A percentile compares a stretch with the other conserved stretches of the same genome.
Conservation (phyloP, 2,888 invertebrate genomes). For the Idaea aversata region DNA sequence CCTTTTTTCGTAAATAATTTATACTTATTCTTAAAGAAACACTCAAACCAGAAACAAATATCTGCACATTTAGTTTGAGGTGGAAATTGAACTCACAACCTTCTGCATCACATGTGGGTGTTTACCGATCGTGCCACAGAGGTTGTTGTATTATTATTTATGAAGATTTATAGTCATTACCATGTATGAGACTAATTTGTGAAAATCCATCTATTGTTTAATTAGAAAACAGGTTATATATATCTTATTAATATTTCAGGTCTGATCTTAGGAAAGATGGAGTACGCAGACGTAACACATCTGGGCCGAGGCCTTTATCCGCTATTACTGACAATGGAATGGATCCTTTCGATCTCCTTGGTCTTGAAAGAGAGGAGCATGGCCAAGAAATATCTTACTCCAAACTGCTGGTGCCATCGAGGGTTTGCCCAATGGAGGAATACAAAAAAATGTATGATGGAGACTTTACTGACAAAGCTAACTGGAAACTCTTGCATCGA, state of each 20-base stretch:
- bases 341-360: constrained; percentile 92
- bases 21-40: too few relatives aligned
- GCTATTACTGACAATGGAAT: constrained; percentile 89
- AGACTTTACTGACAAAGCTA: constrained; percentile 66
- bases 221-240: constrained; percentile 1
- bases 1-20: too few relatives aligned
- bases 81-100: too few relatives aligned
- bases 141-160: too few relatives aligned
- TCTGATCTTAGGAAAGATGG: constrained; percentile 86
- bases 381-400: constrained; percentile 96
- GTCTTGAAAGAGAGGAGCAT: constrained; percentile 89
- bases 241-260: constrained; percentile 31
- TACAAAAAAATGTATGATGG: constrained; percentile 74
- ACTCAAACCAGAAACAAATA: too few relatives aligned
- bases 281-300: constrained; percentile 88
- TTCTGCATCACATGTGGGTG: too few relatives aligned
- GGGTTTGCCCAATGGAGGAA: constrained; percentile 66
- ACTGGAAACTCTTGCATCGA: constrained; percentile 65
- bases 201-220: not conserved
- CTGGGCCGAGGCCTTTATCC: constrained; percentile 90
- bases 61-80: too few relatives aligned
- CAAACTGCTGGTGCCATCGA: constrained; percentile 89
- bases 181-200: too few relatives aligned
- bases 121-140: too few relatives aligned
- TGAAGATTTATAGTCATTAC: too few relatives aligned